These are phyloP conservation scores for Campylomormyrus tamandua DNA, from an alignment of 2,113 vertebrate genomes.

Conservation along the genomic window DNA sequence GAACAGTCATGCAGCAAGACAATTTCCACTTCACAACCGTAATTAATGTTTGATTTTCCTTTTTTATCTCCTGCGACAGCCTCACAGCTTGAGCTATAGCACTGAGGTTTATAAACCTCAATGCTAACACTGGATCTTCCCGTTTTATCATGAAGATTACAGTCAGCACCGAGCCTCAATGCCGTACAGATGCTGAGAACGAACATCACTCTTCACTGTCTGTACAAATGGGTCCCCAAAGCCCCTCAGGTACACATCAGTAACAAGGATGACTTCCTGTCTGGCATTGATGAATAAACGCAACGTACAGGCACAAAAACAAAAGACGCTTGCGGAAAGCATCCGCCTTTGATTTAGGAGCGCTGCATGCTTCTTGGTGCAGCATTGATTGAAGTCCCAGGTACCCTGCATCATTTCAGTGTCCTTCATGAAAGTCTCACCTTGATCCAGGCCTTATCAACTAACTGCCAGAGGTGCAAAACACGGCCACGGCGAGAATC, in stretches of 20 bases:
- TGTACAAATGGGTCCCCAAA: slow-evolving; percentile 12
- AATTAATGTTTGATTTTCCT: slow-evolving; percentile 4
- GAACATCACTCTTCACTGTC: slow-evolving; percentile 12
- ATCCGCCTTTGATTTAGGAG: not conserved
- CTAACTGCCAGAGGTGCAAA: not conserved
- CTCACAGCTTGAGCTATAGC: not conserved
- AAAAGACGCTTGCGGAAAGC: not conserved
- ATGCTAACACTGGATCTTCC: not conserved
- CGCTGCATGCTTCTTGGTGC: not conserved
- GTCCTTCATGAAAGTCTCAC: not conserved
- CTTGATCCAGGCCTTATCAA: not conserved
- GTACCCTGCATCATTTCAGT: not conserved
- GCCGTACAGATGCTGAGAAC: not conserved
- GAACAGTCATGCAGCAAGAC: not conserved
- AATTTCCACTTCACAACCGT: not conserved
- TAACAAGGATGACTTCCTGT: not conserved
- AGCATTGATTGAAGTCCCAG: not conserved
- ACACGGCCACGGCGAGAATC: not conserved
- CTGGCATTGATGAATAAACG: slow-evolving; percentile 11
- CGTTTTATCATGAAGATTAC: not conserved
- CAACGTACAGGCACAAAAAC: not conserved
- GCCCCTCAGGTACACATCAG: not conserved
- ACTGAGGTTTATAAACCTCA: not conserved
- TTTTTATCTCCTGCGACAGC: not conserved
- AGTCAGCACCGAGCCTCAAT: not conserved